Conservation (phyloP, 2,113 vertebrate species). For the Emydura subglobosa region DNA sequence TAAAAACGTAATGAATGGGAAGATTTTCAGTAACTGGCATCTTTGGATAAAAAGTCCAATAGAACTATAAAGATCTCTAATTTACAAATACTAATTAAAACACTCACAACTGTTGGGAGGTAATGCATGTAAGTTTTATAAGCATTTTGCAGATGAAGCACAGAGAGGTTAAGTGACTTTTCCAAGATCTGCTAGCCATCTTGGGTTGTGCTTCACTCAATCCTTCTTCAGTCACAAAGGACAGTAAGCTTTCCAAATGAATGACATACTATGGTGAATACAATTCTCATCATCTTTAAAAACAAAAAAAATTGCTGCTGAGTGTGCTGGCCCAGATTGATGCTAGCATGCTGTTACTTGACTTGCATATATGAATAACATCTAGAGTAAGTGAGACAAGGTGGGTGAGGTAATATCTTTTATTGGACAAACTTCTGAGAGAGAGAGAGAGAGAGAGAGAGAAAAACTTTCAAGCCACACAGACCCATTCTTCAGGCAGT, state of each 20-base stretch:
- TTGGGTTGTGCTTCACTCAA: not conserved
- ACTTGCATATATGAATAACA: not conserved
- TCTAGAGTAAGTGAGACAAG: not conserved
- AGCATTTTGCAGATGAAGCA: not conserved
- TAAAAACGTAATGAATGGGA: not conserved
- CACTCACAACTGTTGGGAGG: not conserved
- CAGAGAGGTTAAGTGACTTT: not conserved
- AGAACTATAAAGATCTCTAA: not conserved
- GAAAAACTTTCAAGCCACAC: not conserved
- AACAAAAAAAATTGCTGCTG: not conserved
- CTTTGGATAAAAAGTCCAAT: not conserved
- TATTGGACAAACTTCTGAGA: not conserved
- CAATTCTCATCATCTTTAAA: not conserved
- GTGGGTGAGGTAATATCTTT: not conserved
- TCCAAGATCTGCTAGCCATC: not conserved
- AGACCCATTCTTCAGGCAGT: not conserved
- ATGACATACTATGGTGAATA: not conserved
- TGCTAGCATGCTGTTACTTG: not conserved
- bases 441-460: not conserved
- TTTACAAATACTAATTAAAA: not conserved
- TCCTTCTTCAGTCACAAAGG: not conserved
- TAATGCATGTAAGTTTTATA: not conserved
- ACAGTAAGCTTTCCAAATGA: not conserved
- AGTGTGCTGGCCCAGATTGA: not conserved
- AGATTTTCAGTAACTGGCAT: not conserved